Percentiles rank a stretch among this genome's conserved stretches.
Evolutionary conservation across 2,113 vertebrate species (phyloP).

Genomic region (Brachyhypopomus gauderio): DNA sequence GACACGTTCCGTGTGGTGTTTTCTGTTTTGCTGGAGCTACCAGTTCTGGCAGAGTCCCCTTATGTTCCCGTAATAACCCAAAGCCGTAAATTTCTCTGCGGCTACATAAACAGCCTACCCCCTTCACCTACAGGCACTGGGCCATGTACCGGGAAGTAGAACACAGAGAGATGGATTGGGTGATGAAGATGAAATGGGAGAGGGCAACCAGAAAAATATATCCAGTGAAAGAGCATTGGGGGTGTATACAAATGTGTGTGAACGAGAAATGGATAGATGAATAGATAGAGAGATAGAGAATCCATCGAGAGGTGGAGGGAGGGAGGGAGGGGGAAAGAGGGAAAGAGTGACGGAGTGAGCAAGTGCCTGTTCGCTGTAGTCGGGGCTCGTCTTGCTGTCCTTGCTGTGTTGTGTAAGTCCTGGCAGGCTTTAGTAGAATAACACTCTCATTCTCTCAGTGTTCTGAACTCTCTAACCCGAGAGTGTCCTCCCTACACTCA

Average conservation of each 20-base stretch:
- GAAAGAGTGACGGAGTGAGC: neutral
- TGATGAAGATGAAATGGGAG: neutral
- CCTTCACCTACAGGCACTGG: neutral
- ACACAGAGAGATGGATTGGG: neutral
- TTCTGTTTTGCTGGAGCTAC: constrained; percentile 39
- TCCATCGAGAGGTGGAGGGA: neutral
- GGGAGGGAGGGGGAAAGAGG: neutral
- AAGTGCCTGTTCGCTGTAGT: neutral
- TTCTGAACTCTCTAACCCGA: constrained; percentile 52
- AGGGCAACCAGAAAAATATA: constrained; percentile 1
- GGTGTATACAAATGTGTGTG: neutral
- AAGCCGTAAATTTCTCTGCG: constrained; percentile 8
- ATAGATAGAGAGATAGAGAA: neutral
- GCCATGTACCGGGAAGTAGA: neutral
- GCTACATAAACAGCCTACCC: constrained; percentile 7
- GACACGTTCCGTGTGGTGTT: neutral
- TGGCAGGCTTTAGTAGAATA: constrained; percentile 43
- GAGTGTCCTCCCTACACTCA: constrained; percentile 36
- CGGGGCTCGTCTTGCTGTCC: constrained; percentile 32
- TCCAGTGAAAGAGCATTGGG: neutral
- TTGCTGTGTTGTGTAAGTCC: constrained; percentile 47
- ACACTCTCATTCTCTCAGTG: constrained; percentile 46
- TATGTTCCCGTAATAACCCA: constrained; percentile 19
- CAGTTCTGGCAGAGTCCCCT: constrained; percentile 14
- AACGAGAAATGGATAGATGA: neutral